Conservation (phyloP, 2,113 vertebrate genomes). For the Lasiurus borealis region DNA sequence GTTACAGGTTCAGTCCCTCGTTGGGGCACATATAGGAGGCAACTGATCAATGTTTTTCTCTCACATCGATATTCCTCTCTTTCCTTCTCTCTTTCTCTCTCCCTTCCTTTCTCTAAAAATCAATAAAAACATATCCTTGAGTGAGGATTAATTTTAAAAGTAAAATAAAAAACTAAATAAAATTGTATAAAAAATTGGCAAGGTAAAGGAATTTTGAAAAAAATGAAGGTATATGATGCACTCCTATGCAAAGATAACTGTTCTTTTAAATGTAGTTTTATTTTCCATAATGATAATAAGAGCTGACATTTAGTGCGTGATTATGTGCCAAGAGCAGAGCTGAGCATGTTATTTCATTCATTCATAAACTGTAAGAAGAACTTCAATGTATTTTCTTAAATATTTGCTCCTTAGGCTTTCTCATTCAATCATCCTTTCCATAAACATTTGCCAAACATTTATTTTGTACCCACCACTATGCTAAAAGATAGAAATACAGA, state of each 20-base stretch:
- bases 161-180: not conserved
- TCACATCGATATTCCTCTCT: not conserved
- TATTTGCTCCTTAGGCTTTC: not conserved
- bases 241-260: not conserved
- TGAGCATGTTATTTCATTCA: not conserved
- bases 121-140: not conserved
- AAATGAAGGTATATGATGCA: not conserved
- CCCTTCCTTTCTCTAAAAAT: not conserved
- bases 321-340: not conserved
- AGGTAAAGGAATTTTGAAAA: not conserved
- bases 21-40: not conserved
- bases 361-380: not conserved
- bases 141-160: not conserved
- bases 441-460: not conserved
- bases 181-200: not conserved
- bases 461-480: not conserved
- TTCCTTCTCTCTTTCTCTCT: not conserved
- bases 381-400: not conserved
- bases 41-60: not conserved
- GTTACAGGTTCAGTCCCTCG: not conserved
- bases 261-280: slow-evolving; percentile 26
- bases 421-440: slow-evolving; percentile 19
- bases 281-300: slow-evolving; percentile 36
- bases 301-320: not conserved
- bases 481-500: too few species aligned